Evolutionary conservation across 1,140 invertebrate genomes (phyloP).

Genomic region (Ceratoteleas bidentatus): DNA sequence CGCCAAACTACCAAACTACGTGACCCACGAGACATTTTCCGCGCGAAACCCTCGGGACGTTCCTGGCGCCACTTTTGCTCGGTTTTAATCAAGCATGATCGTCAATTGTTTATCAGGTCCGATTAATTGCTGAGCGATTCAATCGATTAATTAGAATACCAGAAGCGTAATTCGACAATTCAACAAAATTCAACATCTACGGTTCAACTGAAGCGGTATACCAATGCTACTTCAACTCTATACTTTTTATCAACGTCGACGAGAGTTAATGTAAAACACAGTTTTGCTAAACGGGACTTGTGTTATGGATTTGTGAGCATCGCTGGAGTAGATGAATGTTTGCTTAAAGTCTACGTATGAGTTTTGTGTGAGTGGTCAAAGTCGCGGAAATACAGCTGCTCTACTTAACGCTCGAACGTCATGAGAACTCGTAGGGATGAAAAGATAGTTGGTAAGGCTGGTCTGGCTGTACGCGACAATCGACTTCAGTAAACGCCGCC

Average conservation of each 20-base stretch:
- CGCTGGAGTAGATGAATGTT: constrained; percentile 54
- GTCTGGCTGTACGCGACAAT: constrained; percentile 2
- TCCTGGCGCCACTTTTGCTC: neutral
- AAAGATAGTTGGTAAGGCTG: constrained; percentile 24
- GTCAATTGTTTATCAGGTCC: neutral
- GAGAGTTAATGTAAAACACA: constrained; percentile 30
- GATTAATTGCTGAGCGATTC: neutral
- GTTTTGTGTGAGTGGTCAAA: constrained; percentile 48
- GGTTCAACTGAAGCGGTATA: constrained; percentile 26
- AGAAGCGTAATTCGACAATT: constrained; percentile 31
- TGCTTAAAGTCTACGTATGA: constrained; percentile 46
- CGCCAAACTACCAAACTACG: constrained; percentile 28
- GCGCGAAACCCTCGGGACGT: neutral
- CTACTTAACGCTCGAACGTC: constrained; percentile 61
- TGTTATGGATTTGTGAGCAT: constrained; percentile 68
- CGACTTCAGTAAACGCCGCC: constrained; percentile 9
- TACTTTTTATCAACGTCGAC: constrained; percentile 13
- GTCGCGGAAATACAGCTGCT: constrained; percentile 58
- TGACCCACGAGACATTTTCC: constrained; percentile 4
- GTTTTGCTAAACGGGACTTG: constrained; percentile 35
- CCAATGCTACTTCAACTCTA: constrained; percentile 21
- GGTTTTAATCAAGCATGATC: constrained; percentile 13
- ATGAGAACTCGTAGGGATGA: constrained; percentile 58
- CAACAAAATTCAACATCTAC: constrained; percentile 6
- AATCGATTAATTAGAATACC: constrained; percentile 16